These are phyloP conservation scores for Pterocles burchelli DNA, from an alignment of 2,113 vertebrate genomes.

Conservation along the genomic window DNA sequence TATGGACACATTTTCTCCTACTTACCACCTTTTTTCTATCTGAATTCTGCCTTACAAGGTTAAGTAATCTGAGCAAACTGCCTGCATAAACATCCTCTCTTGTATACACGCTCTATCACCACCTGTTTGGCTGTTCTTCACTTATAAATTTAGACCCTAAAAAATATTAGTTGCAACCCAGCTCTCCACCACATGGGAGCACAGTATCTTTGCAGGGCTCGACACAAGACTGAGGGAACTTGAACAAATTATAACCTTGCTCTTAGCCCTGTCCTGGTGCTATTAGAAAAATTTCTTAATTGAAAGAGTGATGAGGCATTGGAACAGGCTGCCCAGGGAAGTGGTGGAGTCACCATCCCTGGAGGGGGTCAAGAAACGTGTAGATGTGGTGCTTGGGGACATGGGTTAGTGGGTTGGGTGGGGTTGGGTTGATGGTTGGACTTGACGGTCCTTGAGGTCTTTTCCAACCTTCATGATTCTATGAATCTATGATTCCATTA, in stretches of 20 bases:
- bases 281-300: not conserved
- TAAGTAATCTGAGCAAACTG: constrained; percentile 3
- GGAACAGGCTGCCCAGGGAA: too few species aligned
- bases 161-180: not conserved
- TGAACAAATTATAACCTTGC: not conserved
- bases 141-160: not conserved
- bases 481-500: too few species aligned
- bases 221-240: not conserved
- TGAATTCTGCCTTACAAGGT: not conserved
- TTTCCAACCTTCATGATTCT: too few species aligned
- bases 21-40: not conserved
- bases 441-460: too few species aligned
- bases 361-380: too few species aligned
- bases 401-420: too few species aligned
- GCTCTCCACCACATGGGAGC: not conserved
- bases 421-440: too few species aligned
- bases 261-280: not conserved
- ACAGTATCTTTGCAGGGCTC: not conserved
- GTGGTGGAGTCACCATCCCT: too few species aligned
- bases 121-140: not conserved
- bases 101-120: not conserved
- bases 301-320: too few species aligned
- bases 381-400: too few species aligned
- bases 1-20: not conserved
- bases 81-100: not conserved